phyloP scores from a whole-genome alignment of 2,113 vertebrate genomes.

The Lophura nycthemera region DNA sequence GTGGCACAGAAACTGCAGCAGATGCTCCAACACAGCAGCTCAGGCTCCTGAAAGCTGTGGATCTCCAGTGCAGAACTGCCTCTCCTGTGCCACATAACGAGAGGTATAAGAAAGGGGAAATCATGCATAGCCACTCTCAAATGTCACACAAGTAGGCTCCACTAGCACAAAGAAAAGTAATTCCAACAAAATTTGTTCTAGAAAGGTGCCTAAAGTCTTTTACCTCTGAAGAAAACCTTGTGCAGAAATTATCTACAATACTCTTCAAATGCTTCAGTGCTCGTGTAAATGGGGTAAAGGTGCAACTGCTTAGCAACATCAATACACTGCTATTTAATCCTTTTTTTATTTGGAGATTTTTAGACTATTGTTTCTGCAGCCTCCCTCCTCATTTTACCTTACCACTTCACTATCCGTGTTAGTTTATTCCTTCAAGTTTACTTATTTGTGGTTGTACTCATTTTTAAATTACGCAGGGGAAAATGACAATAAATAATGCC shows the following conservation, averaged over 20 bases:
- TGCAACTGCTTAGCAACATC: not conserved
- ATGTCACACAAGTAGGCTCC: conserved; percentile 1
- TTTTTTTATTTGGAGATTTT: not conserved
- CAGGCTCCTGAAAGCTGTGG: not conserved
- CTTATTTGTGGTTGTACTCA: not conserved
- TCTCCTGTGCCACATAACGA: accelerated
- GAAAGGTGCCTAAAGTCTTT: not conserved
- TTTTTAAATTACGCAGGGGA: not conserved
- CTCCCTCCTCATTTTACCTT: not conserved
- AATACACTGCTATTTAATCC: not conserved
- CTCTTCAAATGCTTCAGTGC: not conserved
- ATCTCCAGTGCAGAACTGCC: not conserved
- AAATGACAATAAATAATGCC: not conserved
- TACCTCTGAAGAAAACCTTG: not conserved
- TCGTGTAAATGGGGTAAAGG: not conserved
- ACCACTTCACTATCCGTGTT: not conserved
- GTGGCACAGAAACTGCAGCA: accelerated
- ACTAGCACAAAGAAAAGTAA: not conserved
- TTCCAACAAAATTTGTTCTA: not conserved
- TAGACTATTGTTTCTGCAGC: not conserved
- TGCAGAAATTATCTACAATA: conserved; percentile 23
- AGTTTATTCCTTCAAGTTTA: not conserved
- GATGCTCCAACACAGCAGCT: not conserved
- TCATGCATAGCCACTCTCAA: conserved; percentile 21
- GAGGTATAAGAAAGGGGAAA: not conserved